These are phyloP conservation scores for Ochropleura plecta DNA, from an alignment of 2,888 invertebrate genomes.

Conservation along the genomic window DNA sequence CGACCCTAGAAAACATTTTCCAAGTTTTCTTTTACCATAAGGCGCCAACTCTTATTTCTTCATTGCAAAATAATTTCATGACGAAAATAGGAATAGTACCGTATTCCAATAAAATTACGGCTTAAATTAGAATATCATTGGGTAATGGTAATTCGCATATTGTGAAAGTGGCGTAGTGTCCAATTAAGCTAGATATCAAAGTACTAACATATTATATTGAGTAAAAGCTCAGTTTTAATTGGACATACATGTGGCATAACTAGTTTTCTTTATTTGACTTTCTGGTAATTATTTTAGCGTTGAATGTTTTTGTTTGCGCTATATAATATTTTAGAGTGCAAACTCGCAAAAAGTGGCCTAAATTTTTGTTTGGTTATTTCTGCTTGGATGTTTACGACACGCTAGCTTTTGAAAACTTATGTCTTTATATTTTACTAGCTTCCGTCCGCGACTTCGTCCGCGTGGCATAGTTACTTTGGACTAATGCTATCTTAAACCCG, in stretches of 20 bases:
- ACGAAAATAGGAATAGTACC: slow-evolving; percentile 24
- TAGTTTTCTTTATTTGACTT: slow-evolving; percentile 58
- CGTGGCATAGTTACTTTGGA: too few species aligned
- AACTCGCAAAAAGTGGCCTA: background rate
- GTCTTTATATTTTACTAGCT: background rate
- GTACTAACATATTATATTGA: slow-evolving; percentile 22
- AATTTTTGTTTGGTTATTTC: slow-evolving; percentile 15
- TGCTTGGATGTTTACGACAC: background rate
- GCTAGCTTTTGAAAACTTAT: background rate
- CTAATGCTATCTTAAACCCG: too few species aligned
- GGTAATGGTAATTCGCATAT: slow-evolving; percentile 37
- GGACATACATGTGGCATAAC: slow-evolving; percentile 26
- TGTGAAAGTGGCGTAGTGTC: slow-evolving; percentile 47
- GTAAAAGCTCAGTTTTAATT: slow-evolving; percentile 50
- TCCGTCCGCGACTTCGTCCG: too few species aligned
- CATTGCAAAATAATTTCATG: slow-evolving; percentile 25
- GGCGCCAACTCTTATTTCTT: slow-evolving; percentile 48
- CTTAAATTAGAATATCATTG: slow-evolving; percentile 37
- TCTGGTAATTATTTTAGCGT: slow-evolving; percentile 58
- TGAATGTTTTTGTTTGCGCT: slow-evolving; percentile 46
- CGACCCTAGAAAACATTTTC: slow-evolving; percentile 58
- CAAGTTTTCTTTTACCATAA: slow-evolving; percentile 62
- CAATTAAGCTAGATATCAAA: slow-evolving; percentile 54
- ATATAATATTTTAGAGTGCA: slow-evolving; percentile 32
- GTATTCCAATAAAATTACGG: slow-evolving; percentile 37